phyloP scores from a whole-genome alignment of 1,140 invertebrate genomes.

The Tetramorium parvispinum region DNA sequence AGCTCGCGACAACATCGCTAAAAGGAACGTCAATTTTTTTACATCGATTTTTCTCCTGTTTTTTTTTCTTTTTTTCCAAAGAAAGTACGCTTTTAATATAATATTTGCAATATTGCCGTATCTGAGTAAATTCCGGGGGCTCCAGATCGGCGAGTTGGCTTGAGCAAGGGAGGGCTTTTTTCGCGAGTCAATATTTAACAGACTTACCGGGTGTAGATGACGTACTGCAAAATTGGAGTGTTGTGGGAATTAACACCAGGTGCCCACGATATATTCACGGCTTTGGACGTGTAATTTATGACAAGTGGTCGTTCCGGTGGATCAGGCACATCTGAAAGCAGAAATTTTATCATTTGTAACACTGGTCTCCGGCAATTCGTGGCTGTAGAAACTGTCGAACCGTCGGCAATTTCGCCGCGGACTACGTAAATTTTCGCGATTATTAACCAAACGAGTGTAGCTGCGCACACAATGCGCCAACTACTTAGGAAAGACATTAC shows the following conservation, averaged over 20 bases:
- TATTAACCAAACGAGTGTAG: conserved; percentile 7
- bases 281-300: conserved; percentile 90
- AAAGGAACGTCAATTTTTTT: not conserved
- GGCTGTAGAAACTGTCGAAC: not conserved
- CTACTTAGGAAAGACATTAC: conserved; percentile 40
- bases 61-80: not conserved
- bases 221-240: conserved; percentile 90
- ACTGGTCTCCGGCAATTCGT: not conserved
- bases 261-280: conserved; percentile 92
- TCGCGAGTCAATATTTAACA: conserved; percentile 62
- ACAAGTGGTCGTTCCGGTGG: conserved; percentile 91
- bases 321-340: conserved; percentile 89
- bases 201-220: conserved; percentile 91
- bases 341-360: conserved; percentile 45
- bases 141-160: not conserved
- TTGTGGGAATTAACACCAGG: conserved; percentile 90
- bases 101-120: conserved; percentile 13
- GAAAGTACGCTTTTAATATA: not conserved
- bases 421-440: conserved; percentile 4
- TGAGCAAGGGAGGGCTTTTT: not conserved
- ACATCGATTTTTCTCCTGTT: not conserved
- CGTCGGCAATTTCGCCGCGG: not conserved
- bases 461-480: not conserved
- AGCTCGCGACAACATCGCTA: not conserved
- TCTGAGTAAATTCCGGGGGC: not conserved